Base-by-base conservation (phyloP, 2,888 invertebrate genomes). In the Drosophila colorata region DNA sequence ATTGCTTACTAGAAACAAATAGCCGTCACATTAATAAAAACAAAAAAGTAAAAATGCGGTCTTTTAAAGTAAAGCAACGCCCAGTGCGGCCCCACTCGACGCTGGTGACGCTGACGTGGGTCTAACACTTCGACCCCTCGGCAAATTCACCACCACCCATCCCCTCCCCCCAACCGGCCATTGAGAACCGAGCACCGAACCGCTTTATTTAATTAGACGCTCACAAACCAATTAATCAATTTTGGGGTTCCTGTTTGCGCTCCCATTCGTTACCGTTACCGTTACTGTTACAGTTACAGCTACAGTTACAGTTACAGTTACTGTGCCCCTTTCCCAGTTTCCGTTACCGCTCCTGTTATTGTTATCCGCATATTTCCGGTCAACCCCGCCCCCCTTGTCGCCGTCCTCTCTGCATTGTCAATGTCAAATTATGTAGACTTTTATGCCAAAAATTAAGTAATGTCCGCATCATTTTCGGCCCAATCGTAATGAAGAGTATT, bases 221-320 rank as follows among this genome's bases (percentile, higher is more conserved):
- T 87, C 90, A 88, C 90, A 90, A 90, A 90, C 89, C 90, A 90
- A 90, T 90, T 90, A 90, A 90, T 90, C 90, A 90, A 90, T 87
- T 89, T 84, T 77, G 71, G 66, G 75, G 43, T 48, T 70, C 58
- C 66, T 28, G 31, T 44, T 64, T 61, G 25, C 43, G 51, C 35
- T 37, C 52, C 51, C 40, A 51, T n/a, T 56, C 35, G 35, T 20
- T 58, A 38, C 59, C 52, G 20, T 33, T 61, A 28, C 37, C 46
- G 31, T 35, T 18, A 48, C 48, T 20, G 35, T 69, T 48, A 28
- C 43, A 16, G 46, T 31, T 28, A 31, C n/a, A 43, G 6, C 20
- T 14, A 18, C 38, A 25, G 20, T 35, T 2, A n/a, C 33, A 5
- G 7, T 31, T 14, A 18, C 18, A 14, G 9, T 25, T 18, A 40